Conservation (phyloP, 1,140 invertebrate species). For the Caligus rogercresseyi region DNA sequence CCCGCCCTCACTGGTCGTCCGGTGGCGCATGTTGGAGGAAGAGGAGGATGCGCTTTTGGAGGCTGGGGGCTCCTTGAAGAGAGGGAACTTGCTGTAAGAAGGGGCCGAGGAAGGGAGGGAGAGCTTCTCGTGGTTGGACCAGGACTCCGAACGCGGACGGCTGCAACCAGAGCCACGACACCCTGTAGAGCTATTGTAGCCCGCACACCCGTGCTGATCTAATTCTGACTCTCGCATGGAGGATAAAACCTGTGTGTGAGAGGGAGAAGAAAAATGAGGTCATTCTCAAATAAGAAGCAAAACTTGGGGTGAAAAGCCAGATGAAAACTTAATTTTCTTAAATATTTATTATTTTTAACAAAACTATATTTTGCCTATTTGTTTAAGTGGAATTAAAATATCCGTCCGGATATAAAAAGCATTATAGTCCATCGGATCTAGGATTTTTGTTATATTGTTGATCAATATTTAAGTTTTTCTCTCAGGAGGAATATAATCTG, state of each 20-base stretch:
- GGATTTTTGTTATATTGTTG: too few relatives aligned
- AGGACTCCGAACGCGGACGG: not conserved
- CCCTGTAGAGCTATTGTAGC: not conserved
- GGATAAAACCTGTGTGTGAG: not conserved
- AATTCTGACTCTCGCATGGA: not conserved
- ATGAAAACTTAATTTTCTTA: too few relatives aligned
- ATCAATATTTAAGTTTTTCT: too few relatives aligned
- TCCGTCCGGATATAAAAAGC: too few relatives aligned
- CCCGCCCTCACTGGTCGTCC: not conserved
- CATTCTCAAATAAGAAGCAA: too few relatives aligned
- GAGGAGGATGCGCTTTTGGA: not conserved
- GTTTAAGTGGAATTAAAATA: too few relatives aligned
- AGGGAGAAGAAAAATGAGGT: not conserved
- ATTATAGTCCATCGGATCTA: too few relatives aligned
- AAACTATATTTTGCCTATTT: too few relatives aligned
- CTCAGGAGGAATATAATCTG: too few relatives aligned
- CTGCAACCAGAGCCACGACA: not conserved
- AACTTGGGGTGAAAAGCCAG: too few relatives aligned
- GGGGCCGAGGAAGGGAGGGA: not conserved
- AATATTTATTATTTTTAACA: too few relatives aligned
- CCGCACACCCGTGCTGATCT: not conserved
- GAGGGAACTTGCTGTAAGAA: not conserved
- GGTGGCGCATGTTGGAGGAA: not conserved
- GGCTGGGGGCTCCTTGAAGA: not conserved
- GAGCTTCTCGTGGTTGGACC: not conserved